A percentile compares a stretch with the other conserved stretches of the same genome.
phyloP scores from a whole-genome alignment of 1,140 invertebrate genomes.

The Thaumatotibia leucotreta region DNA sequence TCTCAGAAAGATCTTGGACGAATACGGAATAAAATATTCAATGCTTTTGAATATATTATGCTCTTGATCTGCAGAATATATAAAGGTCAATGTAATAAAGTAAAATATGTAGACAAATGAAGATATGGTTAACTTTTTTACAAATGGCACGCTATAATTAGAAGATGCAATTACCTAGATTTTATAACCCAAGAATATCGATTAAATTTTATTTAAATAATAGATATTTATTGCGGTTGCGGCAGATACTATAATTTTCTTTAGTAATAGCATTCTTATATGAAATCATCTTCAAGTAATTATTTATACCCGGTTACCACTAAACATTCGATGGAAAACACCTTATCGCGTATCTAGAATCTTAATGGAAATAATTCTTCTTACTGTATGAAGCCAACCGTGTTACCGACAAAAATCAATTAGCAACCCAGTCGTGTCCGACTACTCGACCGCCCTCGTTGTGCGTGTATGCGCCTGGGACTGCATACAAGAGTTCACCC shows the following conservation, averaged over 20 bases:
- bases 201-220: too few relatives aligned
- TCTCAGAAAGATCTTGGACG: slow-evolving; percentile 39
- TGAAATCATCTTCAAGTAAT: too few relatives aligned
- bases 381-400: slow-evolving; percentile 20
- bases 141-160: too few relatives aligned
- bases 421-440: slow-evolving; percentile 44
- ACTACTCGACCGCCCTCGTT: slow-evolving; percentile 40
- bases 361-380: slow-evolving; percentile 3
- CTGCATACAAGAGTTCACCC: slow-evolving; percentile 25
- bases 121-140: too few relatives aligned
- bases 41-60: slow-evolving; percentile 16
- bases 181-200: too few relatives aligned
- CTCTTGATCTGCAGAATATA: neutral
- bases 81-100: neutral
- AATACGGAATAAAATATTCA: slow-evolving; percentile 27
- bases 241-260: too few relatives aligned
- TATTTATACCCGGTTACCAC: neutral
- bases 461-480: slow-evolving; percentile 26
- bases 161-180: too few relatives aligned
- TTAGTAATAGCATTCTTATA: too few relatives aligned
- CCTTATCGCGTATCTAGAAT: neutral
- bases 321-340: neutral
- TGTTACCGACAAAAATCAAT: slow-evolving; percentile 33
- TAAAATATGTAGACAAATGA: neutral
- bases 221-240: too few relatives aligned